A percentile compares a stretch with the other conserved stretches of the same genome.
phyloP scores from a whole-genome alignment of 2,888 invertebrate genomes.

The Ormyrus thymus region DNA sequence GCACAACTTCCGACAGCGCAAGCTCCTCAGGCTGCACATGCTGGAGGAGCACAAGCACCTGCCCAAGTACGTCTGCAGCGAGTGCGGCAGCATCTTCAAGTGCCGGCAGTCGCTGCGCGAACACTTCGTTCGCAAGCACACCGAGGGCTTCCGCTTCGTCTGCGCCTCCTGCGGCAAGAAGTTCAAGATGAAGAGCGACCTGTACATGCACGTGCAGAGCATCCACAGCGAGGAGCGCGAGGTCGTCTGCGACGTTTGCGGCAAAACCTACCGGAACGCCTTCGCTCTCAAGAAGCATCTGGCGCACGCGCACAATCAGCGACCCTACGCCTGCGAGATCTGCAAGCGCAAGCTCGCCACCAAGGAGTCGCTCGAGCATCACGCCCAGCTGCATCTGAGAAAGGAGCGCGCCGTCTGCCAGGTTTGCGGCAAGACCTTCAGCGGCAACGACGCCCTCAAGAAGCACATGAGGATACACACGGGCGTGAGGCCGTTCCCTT shows the following conservation, averaged over 20 bases:
- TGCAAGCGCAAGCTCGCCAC: slow-evolving; percentile 58
- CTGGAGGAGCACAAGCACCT: slow-evolving; percentile 27
- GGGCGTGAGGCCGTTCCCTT: slow-evolving; percentile 65
- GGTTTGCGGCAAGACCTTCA: slow-evolving; percentile 59
- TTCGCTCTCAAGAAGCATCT: slow-evolving; percentile 59
- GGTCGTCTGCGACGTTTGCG: slow-evolving; percentile 58
- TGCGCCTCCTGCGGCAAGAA: slow-evolving; percentile 67
- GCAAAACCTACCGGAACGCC: slow-evolving; percentile 56
- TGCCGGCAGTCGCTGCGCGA: slow-evolving; percentile 51
- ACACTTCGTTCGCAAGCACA: slow-evolving; percentile 68
- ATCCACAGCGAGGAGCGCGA: slow-evolving; percentile 47
- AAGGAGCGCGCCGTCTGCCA: slow-evolving; percentile 57
- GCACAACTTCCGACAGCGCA: slow-evolving; percentile 10
- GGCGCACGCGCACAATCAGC: slow-evolving; percentile 56
- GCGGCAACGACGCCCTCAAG: slow-evolving; percentile 62
- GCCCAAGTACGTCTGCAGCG: slow-evolving; percentile 44
- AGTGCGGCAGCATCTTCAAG: slow-evolving; percentile 47
- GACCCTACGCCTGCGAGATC: slow-evolving; percentile 56
- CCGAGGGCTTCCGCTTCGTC: slow-evolving; percentile 64
- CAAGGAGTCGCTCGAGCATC: slow-evolving; percentile 56
- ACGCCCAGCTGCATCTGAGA: slow-evolving; percentile 53
- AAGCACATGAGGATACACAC: slow-evolving; percentile 68
- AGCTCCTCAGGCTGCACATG: slow-evolving; percentile 33
- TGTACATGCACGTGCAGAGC: slow-evolving; percentile 65
- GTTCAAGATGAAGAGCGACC: slow-evolving; percentile 69